These are phyloP conservation scores for Capromys pilorides DNA, from an alignment of 2,797 vertebrate species.

Conservation along the genomic window DNA sequence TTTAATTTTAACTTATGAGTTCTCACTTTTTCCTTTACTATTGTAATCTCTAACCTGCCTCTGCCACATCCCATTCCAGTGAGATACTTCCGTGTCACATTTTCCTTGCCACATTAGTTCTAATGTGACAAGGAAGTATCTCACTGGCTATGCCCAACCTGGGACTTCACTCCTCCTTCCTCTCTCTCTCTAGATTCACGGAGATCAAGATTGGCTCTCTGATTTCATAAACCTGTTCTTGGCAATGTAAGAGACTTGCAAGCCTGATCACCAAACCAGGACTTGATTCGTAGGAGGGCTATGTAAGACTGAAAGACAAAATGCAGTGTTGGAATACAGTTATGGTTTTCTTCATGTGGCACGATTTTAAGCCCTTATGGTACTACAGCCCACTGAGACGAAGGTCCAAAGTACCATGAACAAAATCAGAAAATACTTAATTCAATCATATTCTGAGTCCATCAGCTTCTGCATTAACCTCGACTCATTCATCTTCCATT, in stretches of 20 bases:
- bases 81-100: neutral
- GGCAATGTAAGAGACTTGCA: neutral
- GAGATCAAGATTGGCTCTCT: neutral
- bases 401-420: neutral
- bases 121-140: too few species aligned
- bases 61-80: neutral
- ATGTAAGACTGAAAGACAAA: neutral
- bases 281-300: neutral
- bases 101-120: too few species aligned
- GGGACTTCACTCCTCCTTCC: neutral
- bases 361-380: conserved; percentile 10
- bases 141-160: neutral
- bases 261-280: neutral
- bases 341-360: neutral
- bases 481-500: neutral
- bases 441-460: too few species aligned
- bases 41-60: neutral
- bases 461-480: too few species aligned
- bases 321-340: neutral
- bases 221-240: neutral
- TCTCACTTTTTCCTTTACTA: conserved; percentile 16
- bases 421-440: neutral
- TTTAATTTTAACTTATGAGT: neutral
- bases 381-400: neutral
- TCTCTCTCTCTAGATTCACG: neutral